Evolutionary conservation across 2,888 invertebrate species (phyloP).

Genomic region (Limenitis camilla): DNA sequence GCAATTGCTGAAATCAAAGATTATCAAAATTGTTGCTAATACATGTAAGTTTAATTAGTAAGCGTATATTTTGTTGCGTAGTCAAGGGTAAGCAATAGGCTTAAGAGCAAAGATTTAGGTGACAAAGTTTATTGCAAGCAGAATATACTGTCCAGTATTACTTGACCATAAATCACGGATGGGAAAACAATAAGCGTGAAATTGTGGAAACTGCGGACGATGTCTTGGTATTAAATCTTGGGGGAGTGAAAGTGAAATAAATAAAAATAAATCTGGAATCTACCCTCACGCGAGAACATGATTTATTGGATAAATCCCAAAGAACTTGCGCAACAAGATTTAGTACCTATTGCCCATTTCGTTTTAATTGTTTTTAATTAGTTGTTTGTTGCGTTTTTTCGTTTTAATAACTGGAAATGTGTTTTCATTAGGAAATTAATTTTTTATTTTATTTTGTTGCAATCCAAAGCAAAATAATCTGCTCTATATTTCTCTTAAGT

Average conservation of each 20-base stretch:
- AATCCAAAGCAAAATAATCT: too few relatives aligned
- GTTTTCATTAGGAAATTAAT: too few relatives aligned
- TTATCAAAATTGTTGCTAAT: constrained; percentile 1
- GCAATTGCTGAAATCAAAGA: not conserved
- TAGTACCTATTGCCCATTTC: constrained; percentile 24
- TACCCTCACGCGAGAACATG: constrained; percentile 60
- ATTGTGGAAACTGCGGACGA: constrained; percentile 72
- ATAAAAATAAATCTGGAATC: constrained; percentile 69
- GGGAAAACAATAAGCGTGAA: constrained; percentile 76
- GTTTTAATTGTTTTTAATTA: constrained; percentile 51
- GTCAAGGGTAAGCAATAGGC: constrained; percentile 48
- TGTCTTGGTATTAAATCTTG: constrained; percentile 71
- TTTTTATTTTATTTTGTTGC: too few relatives aligned
- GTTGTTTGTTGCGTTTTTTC: too few relatives aligned
- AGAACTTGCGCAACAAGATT: constrained; percentile 28
- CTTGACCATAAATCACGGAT: constrained; percentile 70
- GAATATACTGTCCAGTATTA: constrained; percentile 71
- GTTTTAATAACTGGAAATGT: too few relatives aligned
- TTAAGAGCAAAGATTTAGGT: constrained; percentile 70
- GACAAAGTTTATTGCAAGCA: constrained; percentile 71
- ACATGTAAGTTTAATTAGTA: constrained; percentile 5
- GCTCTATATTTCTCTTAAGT: too few relatives aligned
- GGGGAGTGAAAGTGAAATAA: constrained; percentile 73
- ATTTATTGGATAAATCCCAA: constrained; percentile 53
- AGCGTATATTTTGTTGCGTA: constrained; percentile 11